phyloP scores from a whole-genome alignment of 2,797 vertebrate species.

The Halcyon smyrnensis region DNA sequence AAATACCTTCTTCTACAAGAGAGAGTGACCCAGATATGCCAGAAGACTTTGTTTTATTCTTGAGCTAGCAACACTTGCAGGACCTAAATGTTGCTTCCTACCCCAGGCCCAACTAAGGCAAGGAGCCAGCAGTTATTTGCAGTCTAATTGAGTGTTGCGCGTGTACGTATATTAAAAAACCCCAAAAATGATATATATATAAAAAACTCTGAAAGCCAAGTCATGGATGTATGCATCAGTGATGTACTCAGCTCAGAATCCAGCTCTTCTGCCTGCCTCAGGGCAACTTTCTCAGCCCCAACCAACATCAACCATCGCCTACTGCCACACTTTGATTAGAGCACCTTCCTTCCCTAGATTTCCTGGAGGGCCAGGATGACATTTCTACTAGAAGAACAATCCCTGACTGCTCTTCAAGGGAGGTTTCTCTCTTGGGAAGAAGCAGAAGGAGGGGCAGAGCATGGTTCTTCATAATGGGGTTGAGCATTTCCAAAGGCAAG shows the following conservation, averaged over 20 bases:
- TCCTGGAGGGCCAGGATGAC: not conserved
- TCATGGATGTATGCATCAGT: not conserved
- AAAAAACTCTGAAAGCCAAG: not conserved
- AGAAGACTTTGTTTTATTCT: slow-evolving; percentile 9
- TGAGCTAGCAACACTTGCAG: not conserved
- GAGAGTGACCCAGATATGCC: not conserved
- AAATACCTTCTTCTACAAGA: not conserved
- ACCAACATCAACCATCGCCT: fast-evolving
- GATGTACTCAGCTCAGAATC: not conserved
- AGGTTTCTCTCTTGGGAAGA: not conserved
- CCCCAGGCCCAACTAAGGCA: not conserved
- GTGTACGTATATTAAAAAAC: not conserved
- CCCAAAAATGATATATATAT: not conserved
- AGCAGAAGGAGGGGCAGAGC: not conserved
- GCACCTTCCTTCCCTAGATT: not conserved
- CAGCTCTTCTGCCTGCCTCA: not conserved
- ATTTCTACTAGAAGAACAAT: not conserved
- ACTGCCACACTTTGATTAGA: too few species aligned
- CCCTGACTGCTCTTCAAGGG: not conserved
- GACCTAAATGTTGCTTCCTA: not conserved
- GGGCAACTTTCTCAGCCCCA: not conserved
- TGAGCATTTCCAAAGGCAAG: not conserved
- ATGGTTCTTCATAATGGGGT: not conserved
- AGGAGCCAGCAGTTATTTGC: slow-evolving; percentile 13
- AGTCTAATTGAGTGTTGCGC: not conserved